These are phyloP conservation scores for Hylyphantes graminicola DNA, from an alignment of 1,140 invertebrate genomes.

Conservation along the genomic window DNA sequence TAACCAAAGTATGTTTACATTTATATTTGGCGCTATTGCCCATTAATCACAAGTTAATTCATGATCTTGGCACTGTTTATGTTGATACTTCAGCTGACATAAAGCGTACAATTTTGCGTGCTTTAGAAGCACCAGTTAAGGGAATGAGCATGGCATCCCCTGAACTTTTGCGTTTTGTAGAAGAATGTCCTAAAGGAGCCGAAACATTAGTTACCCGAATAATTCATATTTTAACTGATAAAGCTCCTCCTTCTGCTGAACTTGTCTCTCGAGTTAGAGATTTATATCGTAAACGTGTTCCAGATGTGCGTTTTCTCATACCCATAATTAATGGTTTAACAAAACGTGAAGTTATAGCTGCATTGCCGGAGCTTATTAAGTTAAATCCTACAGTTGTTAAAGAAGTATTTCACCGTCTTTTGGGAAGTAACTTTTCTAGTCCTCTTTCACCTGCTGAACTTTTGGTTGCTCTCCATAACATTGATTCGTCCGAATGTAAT, in stretches of 20 bases:
- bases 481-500: constrained; percentile 89
- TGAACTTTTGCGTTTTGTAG: constrained; percentile 84
- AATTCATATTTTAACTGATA: constrained; percentile 92
- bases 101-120: constrained; percentile 87
- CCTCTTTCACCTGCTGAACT: constrained; percentile 90
- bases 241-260: constrained; percentile 83
- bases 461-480: constrained; percentile 92
- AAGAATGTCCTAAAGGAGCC: constrained; percentile 93
- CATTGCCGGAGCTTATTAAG: constrained; percentile 96
- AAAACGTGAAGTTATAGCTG: constrained; percentile 91
- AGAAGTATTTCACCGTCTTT: constrained; percentile 76
- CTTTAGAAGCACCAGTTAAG: constrained; percentile 81
- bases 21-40: constrained; percentile 87
- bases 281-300: constrained; percentile 92
- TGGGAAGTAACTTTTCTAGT: constrained; percentile 72
- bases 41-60: constrained; percentile 79
- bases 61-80: constrained; percentile 85
- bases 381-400: constrained; percentile 95
- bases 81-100: constrained; percentile 86
- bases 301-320: constrained; percentile 96
- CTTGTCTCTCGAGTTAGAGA: constrained; percentile 89
- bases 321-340: constrained; percentile 93
- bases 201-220: constrained; percentile 93
- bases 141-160: constrained; percentile 85
- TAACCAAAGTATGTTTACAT: constrained; percentile 86